phyloP scores from a whole-genome alignment of 1,140 invertebrate genomes.

The Drosophila neocordata region DNA sequence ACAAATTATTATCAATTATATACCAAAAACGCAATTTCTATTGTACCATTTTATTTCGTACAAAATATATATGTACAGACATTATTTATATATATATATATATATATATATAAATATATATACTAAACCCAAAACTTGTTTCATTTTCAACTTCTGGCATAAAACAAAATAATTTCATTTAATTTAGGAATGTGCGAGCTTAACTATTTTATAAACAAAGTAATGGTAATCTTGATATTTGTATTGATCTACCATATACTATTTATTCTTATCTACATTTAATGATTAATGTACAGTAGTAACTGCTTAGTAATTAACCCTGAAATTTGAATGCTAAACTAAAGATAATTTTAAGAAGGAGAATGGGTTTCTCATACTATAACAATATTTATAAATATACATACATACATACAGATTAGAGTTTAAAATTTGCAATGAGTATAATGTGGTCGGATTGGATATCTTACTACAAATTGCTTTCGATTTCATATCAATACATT shows the following conservation, averaged over 20 bases:
- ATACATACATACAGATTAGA: too few species aligned
- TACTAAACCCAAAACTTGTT: neutral
- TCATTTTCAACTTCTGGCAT: too few species aligned
- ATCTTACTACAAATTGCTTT: neutral
- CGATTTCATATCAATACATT: slow-evolving; percentile 8
- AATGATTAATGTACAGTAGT: neutral
- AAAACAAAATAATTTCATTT: neutral
- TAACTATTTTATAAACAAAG: neutral
- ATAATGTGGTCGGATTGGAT: neutral
- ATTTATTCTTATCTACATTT: neutral
- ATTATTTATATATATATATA: slow-evolving; percentile 14
- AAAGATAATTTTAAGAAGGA: too few species aligned
- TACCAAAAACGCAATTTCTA: too few species aligned
- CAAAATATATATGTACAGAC: too few species aligned
- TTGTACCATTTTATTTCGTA: too few species aligned
- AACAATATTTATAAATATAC: too few species aligned
- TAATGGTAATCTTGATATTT: slow-evolving; percentile 4
- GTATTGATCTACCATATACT: neutral
- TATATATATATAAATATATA: slow-evolving; percentile 7
- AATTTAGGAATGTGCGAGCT: neutral
- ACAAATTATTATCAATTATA: slow-evolving; percentile 16
- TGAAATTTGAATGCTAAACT: too few species aligned
- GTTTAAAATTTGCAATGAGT: neutral
- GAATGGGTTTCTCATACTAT: too few species aligned
- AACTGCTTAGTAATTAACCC: neutral